A percentile compares a stretch with the other conserved stretches of the same genome.
These are phyloP conservation scores for Drosophila atripex DNA, from an alignment of 2,888 invertebrate genomes.

Conservation along the genomic window DNA sequence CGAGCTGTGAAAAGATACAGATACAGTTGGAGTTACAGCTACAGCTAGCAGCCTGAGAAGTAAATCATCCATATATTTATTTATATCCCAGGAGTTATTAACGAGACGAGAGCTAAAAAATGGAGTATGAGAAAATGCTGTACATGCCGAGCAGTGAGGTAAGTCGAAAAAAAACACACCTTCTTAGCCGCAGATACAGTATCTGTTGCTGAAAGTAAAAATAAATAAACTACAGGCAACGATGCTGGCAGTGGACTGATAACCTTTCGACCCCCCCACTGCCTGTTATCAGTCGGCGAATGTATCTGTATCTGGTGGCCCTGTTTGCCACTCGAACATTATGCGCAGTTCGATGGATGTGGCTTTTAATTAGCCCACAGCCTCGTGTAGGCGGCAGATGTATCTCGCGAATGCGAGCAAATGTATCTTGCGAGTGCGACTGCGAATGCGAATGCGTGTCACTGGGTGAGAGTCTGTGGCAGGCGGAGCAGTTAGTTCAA, in stretches of 20 bases:
- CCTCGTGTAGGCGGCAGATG: conserved; percentile 38
- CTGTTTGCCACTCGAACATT: conserved; percentile 13
- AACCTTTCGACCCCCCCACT: conserved; percentile 26
- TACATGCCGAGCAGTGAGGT: conserved; percentile 68
- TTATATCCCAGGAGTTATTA: conserved; percentile 24
- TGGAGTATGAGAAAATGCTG: conserved; percentile 80
- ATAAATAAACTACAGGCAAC: conserved; percentile 18
- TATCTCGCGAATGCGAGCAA: conserved; percentile 26
- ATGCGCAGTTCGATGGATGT: conserved; percentile 33
- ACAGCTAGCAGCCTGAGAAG: conserved; percentile 28
- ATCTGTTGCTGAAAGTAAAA: conserved; percentile 22
- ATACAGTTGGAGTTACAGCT: conserved; percentile 9
- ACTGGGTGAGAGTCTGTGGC: conserved; percentile 70
- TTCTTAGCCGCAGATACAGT: background rate
- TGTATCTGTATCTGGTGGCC: conserved; percentile 34
- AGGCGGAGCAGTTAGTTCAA: conserved; percentile 1
- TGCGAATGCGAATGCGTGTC: conserved; percentile 70
- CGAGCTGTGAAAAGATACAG: conserved; percentile 26
- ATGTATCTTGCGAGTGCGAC: conserved; percentile 6
- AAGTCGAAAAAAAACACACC: conserved; percentile 41
- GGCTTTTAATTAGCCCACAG: conserved; percentile 35
- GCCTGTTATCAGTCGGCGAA: conserved; percentile 28
- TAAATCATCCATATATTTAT: conserved; percentile 23
- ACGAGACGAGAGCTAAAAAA: conserved; percentile 45
- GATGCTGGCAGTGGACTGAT: conserved; percentile 26